phyloP scores from a whole-genome alignment of 2,797 vertebrate species.

The Taenioides sp. region DNA sequence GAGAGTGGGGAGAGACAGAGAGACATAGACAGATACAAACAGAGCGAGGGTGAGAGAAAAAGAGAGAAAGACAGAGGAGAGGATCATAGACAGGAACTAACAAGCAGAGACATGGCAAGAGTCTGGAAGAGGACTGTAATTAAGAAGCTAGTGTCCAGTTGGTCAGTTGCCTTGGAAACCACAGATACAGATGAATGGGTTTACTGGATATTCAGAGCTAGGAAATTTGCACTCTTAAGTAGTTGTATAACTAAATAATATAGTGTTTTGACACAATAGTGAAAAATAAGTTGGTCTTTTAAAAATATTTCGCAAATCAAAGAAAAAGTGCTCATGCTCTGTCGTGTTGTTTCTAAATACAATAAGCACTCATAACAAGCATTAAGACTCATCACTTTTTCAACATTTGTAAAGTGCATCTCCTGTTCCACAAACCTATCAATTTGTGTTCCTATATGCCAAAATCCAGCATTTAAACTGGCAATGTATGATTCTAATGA shows the following conservation, averaged over 20 bases:
- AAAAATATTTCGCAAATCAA: not conserved
- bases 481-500: too few species aligned
- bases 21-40: not conserved
- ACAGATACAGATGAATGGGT: conserved; percentile 28
- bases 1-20: not conserved
- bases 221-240: not conserved
- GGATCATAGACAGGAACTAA: conserved; percentile 19
- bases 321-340: not conserved
- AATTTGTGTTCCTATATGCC: too few species aligned
- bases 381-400: too few species aligned
- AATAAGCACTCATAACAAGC: too few species aligned
- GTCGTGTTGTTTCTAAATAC: not conserved
- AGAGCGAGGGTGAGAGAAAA: not conserved
- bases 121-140: conserved; percentile 35
- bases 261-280: not conserved
- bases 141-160: conserved; percentile 32
- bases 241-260: not conserved
- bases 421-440: too few species aligned
- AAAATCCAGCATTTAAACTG: too few species aligned
- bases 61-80: not conserved
- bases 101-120: conserved; percentile 15
- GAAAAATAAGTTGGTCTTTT: not conserved
- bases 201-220: conserved; percentile 24
- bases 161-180: conserved; percentile 53
- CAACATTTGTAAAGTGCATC: too few species aligned